Percentiles rank a stretch among this genome's conserved stretches.
These are phyloP conservation scores for Tipula confusa DNA, from an alignment of 2,888 invertebrate species.

Conservation along the genomic window DNA sequence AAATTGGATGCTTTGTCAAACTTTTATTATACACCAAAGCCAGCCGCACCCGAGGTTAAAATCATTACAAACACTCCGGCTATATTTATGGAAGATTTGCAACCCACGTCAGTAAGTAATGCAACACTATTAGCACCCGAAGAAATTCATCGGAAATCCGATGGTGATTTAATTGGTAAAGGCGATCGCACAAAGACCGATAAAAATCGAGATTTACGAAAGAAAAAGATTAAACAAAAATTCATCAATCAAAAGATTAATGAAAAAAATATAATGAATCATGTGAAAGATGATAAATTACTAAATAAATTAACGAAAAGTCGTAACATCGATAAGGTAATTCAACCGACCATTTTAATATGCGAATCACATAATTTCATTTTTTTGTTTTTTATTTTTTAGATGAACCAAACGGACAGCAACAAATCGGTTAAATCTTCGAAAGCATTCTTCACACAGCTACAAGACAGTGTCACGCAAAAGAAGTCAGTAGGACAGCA, in stretches of 20 bases:
- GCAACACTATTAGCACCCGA: constrained; percentile 85
- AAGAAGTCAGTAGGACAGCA: neutral
- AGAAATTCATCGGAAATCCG: constrained; percentile 67
- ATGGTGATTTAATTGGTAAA: constrained; percentile 61
- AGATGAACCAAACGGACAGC: constrained; percentile 50
- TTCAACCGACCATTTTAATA: constrained; percentile 33
- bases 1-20: constrained; percentile 91
- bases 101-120: constrained; percentile 82
- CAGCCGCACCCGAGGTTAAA: constrained; percentile 78
- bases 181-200: constrained; percentile 81
- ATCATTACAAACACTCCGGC: constrained; percentile 89
- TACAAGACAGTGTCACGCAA: constrained; percentile 68
- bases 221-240: constrained; percentile 75
- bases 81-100: constrained; percentile 91
- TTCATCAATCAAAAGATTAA: constrained; percentile 52
- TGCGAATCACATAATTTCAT: constrained; percentile 32
- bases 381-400: too few relatives aligned
- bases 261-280: constrained; percentile 51
- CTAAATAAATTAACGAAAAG: constrained; percentile 61
- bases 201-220: constrained; percentile 80
- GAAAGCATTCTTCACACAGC: constrained; percentile 77
- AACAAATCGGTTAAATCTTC: constrained; percentile 63
- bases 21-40: constrained; percentile 90
- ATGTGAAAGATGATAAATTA: constrained; percentile 49
- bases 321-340: constrained; percentile 59